phyloP scores from a whole-genome alignment of 1,140 invertebrate species.

The Dendrolimus kikuchii region DNA sequence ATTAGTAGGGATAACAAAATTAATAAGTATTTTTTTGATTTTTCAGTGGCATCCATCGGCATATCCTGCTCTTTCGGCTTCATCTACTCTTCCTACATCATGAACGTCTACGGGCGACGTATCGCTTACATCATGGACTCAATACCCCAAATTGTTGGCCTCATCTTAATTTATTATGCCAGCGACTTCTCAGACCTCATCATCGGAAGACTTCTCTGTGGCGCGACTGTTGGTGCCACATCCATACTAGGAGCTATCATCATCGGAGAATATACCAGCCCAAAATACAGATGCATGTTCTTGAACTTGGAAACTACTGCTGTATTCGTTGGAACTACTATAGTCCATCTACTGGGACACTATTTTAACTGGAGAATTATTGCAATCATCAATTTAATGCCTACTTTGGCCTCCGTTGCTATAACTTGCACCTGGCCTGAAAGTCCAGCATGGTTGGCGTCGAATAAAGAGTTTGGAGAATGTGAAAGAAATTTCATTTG shows the following conservation, averaged over 20 bases:
- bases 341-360: conserved; percentile 34
- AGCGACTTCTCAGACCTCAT: conserved; percentile 4
- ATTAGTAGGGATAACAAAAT: no score
- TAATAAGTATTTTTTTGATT: conserved; percentile 2
- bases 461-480: conserved; percentile 29
- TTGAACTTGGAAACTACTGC: conserved; percentile 45
- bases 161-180: conserved; percentile 14
- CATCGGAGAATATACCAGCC: conserved; percentile 21
- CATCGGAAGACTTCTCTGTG: conserved; percentile 11
- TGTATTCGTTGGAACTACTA: conserved; percentile 34
- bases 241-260: conserved; percentile 12
- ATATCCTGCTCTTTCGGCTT: conserved; percentile 14
- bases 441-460: conserved; percentile 43
- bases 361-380: conserved; percentile 39
- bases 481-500: conserved; percentile 40
- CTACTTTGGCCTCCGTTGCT: conserved; percentile 20
- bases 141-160: conserved; percentile 13
- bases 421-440: conserved; percentile 46
- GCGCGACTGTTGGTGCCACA: conserved; percentile 8
- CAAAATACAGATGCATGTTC: conserved; percentile 31
- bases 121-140: conserved; percentile 5
- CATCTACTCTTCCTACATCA: conserved; percentile 18
- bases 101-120: conserved; percentile 15
- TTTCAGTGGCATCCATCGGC: conserved; percentile 18
- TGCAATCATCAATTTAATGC: conserved; percentile 27